These are phyloP conservation scores for Tetragnatha montana DNA, from an alignment of 2,888 invertebrate genomes.

Conservation along the genomic window DNA sequence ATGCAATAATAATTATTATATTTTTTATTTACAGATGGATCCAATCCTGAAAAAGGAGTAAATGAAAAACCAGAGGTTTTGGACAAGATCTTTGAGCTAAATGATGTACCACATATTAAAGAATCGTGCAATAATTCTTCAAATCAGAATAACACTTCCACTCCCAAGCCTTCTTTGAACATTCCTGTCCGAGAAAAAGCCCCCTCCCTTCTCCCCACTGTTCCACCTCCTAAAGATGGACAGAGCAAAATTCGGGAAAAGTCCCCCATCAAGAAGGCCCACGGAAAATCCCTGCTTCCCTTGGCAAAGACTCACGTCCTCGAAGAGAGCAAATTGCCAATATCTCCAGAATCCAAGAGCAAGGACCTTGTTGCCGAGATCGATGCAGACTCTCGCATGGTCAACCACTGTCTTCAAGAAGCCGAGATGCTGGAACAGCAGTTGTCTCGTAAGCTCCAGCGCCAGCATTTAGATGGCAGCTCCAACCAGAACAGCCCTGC, in stretches of 20 bases:
- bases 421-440: conserved; percentile 72
- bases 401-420: conserved; percentile 71
- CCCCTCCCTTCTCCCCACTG: conserved; percentile 17
- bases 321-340: conserved; percentile 45
- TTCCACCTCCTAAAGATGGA: conserved; percentile 21
- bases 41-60: conserved; percentile 59
- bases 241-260: conserved; percentile 42
- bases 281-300: conserved; percentile 55
- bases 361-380: conserved; percentile 72
- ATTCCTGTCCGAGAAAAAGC: conserved; percentile 46
- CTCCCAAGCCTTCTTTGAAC: conserved; percentile 37
- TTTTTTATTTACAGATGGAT: conserved; percentile 51
- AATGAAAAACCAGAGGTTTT: conserved; percentile 65
- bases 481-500: conserved; percentile 48
- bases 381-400: conserved; percentile 71
- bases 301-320: conserved; percentile 38
- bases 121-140: conserved; percentile 2
- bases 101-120: background rate
- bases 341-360: conserved; percentile 28
- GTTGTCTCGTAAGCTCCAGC: conserved; percentile 69
- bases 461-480: conserved; percentile 61
- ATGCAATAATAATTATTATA: no score
- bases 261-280: conserved; percentile 46
- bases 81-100: conserved; percentile 56
- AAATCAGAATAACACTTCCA: conserved; percentile 20